Conservation (phyloP, 2,113 vertebrate genomes). For the Mustela lutreola region DNA sequence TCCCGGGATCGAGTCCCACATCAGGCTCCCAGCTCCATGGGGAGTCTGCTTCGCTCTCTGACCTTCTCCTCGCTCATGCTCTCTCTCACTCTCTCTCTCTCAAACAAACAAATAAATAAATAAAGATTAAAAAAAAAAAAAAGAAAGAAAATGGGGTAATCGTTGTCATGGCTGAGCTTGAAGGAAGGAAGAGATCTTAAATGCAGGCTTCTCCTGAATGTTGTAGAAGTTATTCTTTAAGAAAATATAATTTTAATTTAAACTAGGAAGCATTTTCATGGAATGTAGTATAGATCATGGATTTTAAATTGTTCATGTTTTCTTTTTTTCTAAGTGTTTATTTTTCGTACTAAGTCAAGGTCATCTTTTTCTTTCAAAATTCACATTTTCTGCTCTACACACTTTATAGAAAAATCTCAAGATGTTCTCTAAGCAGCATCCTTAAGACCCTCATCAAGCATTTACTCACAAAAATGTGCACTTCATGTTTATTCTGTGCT, state of each 20-base stretch:
- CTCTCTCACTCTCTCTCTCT: too few relatives aligned
- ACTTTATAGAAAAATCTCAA: slow-evolving; percentile 30
- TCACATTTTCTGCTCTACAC: neutral
- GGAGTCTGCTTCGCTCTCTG: too few relatives aligned
- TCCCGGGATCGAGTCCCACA: too few relatives aligned
- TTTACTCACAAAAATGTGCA: neutral
- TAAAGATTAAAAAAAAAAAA: too few relatives aligned
- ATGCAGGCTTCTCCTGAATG: neutral
- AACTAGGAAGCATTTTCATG: neutral
- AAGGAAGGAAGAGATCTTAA: neutral
- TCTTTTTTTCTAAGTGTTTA: too few relatives aligned
- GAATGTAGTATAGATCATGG: neutral
- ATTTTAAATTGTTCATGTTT: neutral
- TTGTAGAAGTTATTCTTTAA: neutral
- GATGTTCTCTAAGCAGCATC: neutral
- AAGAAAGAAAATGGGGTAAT: neutral
- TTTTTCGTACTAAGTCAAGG: slow-evolving; percentile 5
- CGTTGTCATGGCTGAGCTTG: neutral
- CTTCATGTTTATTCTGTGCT: neutral
- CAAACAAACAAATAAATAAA: too few relatives aligned
- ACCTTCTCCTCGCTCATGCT: too few relatives aligned
- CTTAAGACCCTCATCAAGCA: neutral
- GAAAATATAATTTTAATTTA: neutral
- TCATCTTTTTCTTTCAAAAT: slow-evolving; percentile 31
- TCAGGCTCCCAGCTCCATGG: too few relatives aligned